A percentile compares a stretch with the other conserved stretches of the same genome.
These are phyloP conservation scores for Hormiphora californensis DNA, from an alignment of 37 sponge, comb jelly and placozoan species.

Conservation along the genomic window DNA sequence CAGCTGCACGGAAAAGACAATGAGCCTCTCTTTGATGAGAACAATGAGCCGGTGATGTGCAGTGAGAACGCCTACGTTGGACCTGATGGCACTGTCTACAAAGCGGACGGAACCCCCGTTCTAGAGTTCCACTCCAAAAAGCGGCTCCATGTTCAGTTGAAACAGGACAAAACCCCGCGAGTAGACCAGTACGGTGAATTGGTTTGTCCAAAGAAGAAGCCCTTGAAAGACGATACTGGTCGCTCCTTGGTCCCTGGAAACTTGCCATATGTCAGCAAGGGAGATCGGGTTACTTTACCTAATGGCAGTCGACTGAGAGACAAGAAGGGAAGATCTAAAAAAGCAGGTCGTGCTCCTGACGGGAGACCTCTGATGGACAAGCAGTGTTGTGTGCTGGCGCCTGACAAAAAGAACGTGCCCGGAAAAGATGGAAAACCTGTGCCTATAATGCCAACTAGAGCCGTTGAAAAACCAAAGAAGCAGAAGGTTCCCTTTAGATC, in stretches of 20 bases:
- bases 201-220: neutral
- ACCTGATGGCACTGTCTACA: neutral
- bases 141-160: neutral
- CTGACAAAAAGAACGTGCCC: neutral
- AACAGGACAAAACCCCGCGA: neutral
- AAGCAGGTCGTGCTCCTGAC: neutral
- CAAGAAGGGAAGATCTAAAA: neutral
- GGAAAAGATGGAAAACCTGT: constrained; percentile 12
- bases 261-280: neutral
- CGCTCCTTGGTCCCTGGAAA: neutral
- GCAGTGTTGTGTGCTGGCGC: neutral
- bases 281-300: neutral
- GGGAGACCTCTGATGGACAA: neutral
- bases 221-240: neutral
- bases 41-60: neutral
- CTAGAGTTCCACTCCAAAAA: neutral
- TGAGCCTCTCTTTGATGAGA: neutral
- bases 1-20: neutral
- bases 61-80: neutral
- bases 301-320: neutral
- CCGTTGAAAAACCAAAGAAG: too few relatives aligned
- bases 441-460: too few relatives aligned
- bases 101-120: neutral
- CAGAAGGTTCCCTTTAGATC: too few relatives aligned
- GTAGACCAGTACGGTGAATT: neutral